phyloP scores from a whole-genome alignment of 2,797 vertebrate genomes.

The Bovichtus variegatus region DNA sequence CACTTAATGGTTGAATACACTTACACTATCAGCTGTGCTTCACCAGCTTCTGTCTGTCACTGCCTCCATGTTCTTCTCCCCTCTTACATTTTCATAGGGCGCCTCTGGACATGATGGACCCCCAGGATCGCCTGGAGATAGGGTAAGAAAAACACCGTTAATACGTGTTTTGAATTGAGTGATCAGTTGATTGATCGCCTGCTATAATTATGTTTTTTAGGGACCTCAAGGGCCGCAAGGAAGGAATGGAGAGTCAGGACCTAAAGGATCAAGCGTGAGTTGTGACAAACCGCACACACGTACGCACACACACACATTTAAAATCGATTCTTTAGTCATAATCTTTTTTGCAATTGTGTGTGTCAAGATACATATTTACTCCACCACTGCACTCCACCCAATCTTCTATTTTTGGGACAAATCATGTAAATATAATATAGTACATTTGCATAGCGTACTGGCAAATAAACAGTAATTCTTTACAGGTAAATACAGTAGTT shows the following conservation, averaged over 20 bases:
- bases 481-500: not conserved
- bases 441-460: not conserved
- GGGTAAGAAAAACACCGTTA: conserved; percentile 82
- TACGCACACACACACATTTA: not conserved
- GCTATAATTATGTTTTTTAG: conserved; percentile 74
- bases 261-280: conserved; percentile 95
- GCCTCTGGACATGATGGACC: conserved; percentile 94
- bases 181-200: not conserved
- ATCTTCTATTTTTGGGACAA: not conserved
- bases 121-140: conserved; percentile 92
- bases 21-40: not conserved
- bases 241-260: conserved; percentile 94
- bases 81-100: conserved; percentile 82
- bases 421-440: not conserved
- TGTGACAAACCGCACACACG: conserved; percentile 31
- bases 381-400: not conserved
- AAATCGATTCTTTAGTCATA: not conserved
- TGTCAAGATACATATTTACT: not conserved
- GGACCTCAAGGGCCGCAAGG: conserved; percentile 96
- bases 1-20: not conserved
- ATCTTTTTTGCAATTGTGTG: not conserved
- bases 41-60: not conserved
- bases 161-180: not conserved
- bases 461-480: not conserved
- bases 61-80: not conserved